These are phyloP conservation scores for Mayetiola destructor DNA, from an alignment of 2,888 invertebrate species.

Conservation along the genomic window DNA sequence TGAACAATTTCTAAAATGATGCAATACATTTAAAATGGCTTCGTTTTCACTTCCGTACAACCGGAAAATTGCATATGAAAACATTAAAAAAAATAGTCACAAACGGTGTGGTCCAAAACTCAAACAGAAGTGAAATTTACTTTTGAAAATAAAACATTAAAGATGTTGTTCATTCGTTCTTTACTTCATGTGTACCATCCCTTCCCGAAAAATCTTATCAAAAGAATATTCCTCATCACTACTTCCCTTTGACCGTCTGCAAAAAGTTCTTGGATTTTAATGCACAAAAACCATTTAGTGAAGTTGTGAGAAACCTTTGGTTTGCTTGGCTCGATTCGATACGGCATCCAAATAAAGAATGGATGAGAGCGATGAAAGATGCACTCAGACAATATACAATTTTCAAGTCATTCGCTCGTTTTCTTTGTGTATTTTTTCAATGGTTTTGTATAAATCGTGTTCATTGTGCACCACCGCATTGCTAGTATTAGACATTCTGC, in stretches of 20 bases:
- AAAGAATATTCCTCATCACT: too few relatives aligned
- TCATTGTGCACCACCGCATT: too few relatives aligned
- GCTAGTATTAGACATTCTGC: too few relatives aligned
- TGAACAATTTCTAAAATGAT: neutral
- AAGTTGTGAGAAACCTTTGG: too few relatives aligned
- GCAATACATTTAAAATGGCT: neutral
- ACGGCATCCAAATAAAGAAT: too few relatives aligned
- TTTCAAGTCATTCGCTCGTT: neutral
- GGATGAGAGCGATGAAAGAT: neutral
- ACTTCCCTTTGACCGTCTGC: too few relatives aligned
- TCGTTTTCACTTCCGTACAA: neutral
- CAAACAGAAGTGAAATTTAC: neutral
- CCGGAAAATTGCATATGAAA: neutral
- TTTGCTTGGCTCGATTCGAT: too few relatives aligned
- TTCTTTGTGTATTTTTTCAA: neutral
- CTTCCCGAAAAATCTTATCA: too few relatives aligned
- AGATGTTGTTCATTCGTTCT: neutral
- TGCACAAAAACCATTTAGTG: too few relatives aligned
- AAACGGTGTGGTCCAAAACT: neutral
- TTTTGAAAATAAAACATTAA: neutral
- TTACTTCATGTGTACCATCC: neutral
- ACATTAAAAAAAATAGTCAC: neutral
- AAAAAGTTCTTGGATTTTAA: too few relatives aligned
- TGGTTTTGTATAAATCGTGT: neutral
- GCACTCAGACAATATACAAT: too few relatives aligned